Conservation (phyloP, 1,140 invertebrate genomes). For the Trichomalopsis sarcophagae region DNA sequence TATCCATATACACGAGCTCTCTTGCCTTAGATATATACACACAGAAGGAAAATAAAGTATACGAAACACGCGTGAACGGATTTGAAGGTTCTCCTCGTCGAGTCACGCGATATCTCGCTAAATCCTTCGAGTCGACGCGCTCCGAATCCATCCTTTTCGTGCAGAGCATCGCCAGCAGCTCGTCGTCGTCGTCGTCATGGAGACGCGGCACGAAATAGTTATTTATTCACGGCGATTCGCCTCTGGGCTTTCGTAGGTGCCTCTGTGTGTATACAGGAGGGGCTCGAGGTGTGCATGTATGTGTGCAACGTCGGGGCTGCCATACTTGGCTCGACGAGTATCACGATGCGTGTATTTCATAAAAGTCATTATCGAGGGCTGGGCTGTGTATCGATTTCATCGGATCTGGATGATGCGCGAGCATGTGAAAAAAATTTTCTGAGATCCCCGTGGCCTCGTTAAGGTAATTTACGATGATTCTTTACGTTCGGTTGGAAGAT, state of each 20-base stretch:
- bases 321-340: no score
- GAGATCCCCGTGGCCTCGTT: no score
- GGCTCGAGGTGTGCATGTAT: not conserved
- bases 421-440: no score
- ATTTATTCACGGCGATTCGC: constrained; percentile 69
- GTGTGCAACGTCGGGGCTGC: not conserved
- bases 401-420: no score
- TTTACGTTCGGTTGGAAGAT: no score
- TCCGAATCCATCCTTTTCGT: constrained; percentile 44
- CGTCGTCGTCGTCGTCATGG: constrained; percentile 58
- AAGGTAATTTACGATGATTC: no score
- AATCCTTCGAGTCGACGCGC: not conserved
- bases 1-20: not conserved
- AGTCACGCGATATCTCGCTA: constrained; percentile 28
- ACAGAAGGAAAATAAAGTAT: not conserved
- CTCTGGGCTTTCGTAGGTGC: constrained; percentile 54
- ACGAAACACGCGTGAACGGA: constrained; percentile 22
- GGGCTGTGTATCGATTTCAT: no score
- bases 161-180: no score
- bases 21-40: not conserved
- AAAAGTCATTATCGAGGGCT: no score
- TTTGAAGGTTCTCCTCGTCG: not conserved
- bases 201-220: constrained; percentile 67
- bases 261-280: not conserved
- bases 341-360: no score